Conservation (phyloP, 2,797 vertebrate species). For the Columba guinea region DNA sequence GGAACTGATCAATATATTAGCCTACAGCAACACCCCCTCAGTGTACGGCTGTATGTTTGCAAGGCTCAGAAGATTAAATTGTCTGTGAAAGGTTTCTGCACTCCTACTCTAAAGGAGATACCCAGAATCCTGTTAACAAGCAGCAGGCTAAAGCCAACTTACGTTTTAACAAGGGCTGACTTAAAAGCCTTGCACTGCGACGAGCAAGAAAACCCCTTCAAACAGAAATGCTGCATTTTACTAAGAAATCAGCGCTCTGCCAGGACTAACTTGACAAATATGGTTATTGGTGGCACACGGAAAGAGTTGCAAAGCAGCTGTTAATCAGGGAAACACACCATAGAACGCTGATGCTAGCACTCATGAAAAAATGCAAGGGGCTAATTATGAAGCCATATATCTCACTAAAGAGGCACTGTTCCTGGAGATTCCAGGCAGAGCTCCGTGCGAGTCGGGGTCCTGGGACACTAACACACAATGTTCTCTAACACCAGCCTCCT, state of each 20-base stretch:
- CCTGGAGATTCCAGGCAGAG: conserved; percentile 55
- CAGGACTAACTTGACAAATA: conserved; percentile 82
- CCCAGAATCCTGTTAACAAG: conserved; percentile 74
- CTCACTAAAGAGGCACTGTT: conserved; percentile 78
- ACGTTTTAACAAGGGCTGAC: conserved; percentile 73
- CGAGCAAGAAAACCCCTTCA: conserved; percentile 54
- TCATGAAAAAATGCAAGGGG: conserved; percentile 81
- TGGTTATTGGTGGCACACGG: conserved; percentile 78
- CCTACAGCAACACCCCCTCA: conserved; percentile 46
- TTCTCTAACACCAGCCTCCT: neutral
- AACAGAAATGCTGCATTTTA: conserved; percentile 75
- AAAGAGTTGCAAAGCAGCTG: conserved; percentile 85
- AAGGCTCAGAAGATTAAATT: conserved; percentile 66
- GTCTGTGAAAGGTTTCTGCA: conserved; percentile 73
- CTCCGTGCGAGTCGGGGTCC: conserved; percentile 6
- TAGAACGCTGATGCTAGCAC: conserved; percentile 86
- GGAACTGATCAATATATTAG: conserved; percentile 55
- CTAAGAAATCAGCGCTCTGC: conserved; percentile 80
- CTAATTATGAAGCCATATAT: conserved; percentile 86
- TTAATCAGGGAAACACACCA: conserved; percentile 83
- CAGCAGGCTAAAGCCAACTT: conserved; percentile 67
- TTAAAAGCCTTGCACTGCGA: conserved; percentile 64
- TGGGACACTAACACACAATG: neutral
- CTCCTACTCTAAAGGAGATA: conserved; percentile 66
- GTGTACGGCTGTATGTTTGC: neutral